Base-by-base conservation (phyloP, 2,113 vertebrate species). In the Cryptotis parvus region DNA sequence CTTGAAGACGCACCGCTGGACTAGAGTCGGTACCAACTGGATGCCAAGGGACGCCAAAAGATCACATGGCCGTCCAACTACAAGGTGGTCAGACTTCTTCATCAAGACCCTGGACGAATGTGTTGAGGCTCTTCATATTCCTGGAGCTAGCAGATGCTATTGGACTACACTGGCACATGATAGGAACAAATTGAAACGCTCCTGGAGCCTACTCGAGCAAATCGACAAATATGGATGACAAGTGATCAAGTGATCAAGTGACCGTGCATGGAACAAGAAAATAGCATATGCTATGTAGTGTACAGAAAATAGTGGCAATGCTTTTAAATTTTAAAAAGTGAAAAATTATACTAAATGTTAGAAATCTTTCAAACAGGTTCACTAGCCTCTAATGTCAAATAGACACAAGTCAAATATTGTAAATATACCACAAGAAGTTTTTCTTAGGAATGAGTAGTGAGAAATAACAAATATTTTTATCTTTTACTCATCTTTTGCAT, bases 371-470 rank as follows among this genome's bases (percentile, higher is more conserved):
- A 85, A 29, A 89, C 20, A 91, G 83, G 52, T 81, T 24, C 58
- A 75, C 72, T 89, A 79, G 33, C 70, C 41, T 94, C 72, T 63
- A 86, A 58, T 83, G 87, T 79, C 73, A 91, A 91, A 45, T 11
- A 45, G 11, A 11, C 6, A 91, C 80, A 11, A 79, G 9, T 22
- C n/a, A 33, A 7, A 73, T 74, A 84, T 94, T 73, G 35, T 16
- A 72, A 92, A 89, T 93, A 84, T 75, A 35, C 4, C 20, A 49
- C 1, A 43, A 14, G 16, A 14, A 69, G 86, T 86, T 91, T 24
- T 78, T 24, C 43, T 76, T 35, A 72, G 41, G 24, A 89, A 55
- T 31, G 72, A 74, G 9, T 61, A 84, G n/a, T 35, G 27, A 6
- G 29, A 31, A 70, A 0, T 31, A 77, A 24, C 61, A 89, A 90